Percentiles rank a stretch among this genome's conserved stretches.
Conservation (phyloP, 2,113 vertebrate species). For the Chaetura pelagica region DNA sequence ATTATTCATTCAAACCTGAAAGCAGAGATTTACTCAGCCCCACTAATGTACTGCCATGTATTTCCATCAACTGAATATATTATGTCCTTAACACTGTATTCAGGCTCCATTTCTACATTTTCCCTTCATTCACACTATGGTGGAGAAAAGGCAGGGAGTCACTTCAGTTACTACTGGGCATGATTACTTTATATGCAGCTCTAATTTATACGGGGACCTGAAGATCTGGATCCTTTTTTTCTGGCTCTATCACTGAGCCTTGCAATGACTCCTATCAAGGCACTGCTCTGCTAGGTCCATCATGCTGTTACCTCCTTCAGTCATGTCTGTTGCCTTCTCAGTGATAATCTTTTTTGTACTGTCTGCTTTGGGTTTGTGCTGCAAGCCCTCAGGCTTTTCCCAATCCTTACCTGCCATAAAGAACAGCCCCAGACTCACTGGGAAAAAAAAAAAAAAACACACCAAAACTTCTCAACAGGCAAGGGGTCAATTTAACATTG, state of each 20-base stretch:
- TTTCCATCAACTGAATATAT: neutral
- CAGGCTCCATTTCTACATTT: neutral
- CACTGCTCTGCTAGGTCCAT: neutral
- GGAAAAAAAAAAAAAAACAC: neutral
- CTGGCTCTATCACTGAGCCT: neutral
- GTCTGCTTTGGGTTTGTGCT: neutral
- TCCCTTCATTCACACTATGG: neutral
- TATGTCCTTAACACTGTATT: rapidly evolving
- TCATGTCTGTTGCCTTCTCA: neutral
- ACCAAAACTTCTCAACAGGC: neutral
- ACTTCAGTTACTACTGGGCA: neutral
- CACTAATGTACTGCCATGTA: neutral
- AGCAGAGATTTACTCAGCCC: neutral
- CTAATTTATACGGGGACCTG: neutral
- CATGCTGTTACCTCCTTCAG: neutral
- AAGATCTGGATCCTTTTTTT: neutral
- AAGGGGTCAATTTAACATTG: neutral
- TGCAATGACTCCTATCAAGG: neutral
- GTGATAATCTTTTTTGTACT: neutral
- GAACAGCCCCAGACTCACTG: neutral
- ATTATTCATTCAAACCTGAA: neutral
- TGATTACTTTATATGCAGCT: neutral
- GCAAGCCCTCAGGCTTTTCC: neutral
- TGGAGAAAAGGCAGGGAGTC: neutral
- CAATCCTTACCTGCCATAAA: neutral